A percentile compares a stretch with the other conserved stretches of the same genome.
Evolutionary conservation across 2,113 vertebrate species (phyloP).

Genomic region (Aythya baeri): DNA sequence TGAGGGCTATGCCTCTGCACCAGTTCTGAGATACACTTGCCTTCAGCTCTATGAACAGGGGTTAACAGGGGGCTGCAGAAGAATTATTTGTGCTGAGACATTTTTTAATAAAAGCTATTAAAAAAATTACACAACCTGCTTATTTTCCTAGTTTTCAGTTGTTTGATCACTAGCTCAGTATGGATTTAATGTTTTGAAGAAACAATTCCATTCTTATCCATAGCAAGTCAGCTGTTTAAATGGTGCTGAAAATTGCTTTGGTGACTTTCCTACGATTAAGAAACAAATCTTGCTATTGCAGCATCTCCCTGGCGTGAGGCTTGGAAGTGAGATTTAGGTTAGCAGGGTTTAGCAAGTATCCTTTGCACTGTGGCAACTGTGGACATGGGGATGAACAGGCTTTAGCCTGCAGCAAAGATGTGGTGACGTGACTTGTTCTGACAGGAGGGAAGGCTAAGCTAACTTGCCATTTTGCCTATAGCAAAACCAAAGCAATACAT

Average conservation of each 20-base stretch:
- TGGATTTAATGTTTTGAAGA: neutral
- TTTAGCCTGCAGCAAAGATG: neutral
- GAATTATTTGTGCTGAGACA: neutral
- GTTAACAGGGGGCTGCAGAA: neutral
- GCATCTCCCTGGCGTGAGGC: neutral
- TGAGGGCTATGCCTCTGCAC: neutral
- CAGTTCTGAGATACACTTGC: neutral
- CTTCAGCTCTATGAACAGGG: neutral
- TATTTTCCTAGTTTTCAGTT: neutral
- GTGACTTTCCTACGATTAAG: neutral
- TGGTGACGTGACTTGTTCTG: slow-evolving; percentile 7
- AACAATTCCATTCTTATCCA: neutral
- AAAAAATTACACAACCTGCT: neutral
- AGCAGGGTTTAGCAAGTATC: neutral
- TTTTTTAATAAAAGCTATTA: neutral
- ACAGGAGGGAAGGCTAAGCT: neutral
- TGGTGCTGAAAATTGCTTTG: neutral
- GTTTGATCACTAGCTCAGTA: neutral
- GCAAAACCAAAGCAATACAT: neutral
- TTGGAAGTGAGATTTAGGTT: neutral
- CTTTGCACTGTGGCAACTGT: neutral
- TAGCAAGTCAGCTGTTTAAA: neutral
- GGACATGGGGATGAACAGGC: neutral
- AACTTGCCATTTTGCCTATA: neutral
- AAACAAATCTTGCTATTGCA: neutral